A percentile compares a stretch with the other conserved stretches of the same genome.
Evolutionary conservation across 2,797 vertebrate species (phyloP).

Genomic region (Heterohyrax brucei): DNA sequence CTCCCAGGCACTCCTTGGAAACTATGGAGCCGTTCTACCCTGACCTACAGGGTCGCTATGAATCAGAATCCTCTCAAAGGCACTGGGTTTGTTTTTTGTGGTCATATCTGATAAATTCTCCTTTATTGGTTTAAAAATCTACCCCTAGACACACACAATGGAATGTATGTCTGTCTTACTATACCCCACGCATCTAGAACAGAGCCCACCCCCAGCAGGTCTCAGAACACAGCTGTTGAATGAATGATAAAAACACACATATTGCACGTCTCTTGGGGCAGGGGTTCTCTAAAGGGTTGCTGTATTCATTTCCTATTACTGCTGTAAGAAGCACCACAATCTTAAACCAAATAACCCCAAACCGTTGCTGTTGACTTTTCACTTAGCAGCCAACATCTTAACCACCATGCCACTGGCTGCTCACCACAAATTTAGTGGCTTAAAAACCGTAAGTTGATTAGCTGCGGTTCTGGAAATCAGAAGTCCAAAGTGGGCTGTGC

Average conservation of each 20-base stretch:
- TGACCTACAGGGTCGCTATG: too few species aligned
- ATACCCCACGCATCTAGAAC: not conserved
- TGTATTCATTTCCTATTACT: not conserved
- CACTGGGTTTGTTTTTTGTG: too few species aligned
- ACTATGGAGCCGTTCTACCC: too few species aligned
- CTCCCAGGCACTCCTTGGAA: too few species aligned
- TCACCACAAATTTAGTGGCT: too few species aligned
- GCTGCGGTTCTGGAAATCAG: not conserved
- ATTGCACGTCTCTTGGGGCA: not conserved
- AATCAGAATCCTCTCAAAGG: too few species aligned
- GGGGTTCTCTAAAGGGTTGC: not conserved
- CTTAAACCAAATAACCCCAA: too few species aligned
- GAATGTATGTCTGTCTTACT: not conserved
- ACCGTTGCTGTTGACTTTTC: not conserved
- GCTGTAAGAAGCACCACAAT: not conserved
- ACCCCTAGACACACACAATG: not conserved
- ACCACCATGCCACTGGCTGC: not conserved
- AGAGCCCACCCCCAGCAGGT: not conserved
- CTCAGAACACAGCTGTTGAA: not conserved
- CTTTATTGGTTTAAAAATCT: slow-evolving; percentile 10
- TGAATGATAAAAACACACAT: too few species aligned
- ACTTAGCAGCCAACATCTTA: not conserved
- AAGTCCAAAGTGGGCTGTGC: not conserved
- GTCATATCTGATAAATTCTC: not conserved
- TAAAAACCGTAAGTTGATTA: not conserved